Base-by-base conservation (phyloP, 92 coral and sea anemone genomes). In the Porites rus region DNA sequence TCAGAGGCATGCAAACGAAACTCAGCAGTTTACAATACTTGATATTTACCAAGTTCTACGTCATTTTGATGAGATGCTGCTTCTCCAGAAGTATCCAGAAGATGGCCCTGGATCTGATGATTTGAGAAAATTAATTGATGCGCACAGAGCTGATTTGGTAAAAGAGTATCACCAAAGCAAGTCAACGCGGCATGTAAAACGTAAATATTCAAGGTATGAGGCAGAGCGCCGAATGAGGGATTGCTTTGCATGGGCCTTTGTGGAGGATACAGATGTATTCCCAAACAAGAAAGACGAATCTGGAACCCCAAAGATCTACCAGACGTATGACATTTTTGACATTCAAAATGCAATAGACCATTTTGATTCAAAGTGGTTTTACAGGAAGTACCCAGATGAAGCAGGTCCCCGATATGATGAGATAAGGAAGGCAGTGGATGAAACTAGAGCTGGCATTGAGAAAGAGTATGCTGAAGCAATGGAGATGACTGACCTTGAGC, bases 321-420 rank as follows among this genome's bases (percentile, higher is more conserved):
- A 65, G 18, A 65, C 70, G 9, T 65, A n/a, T 65, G 70, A 65
- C 24, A 65, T 65, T 17, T 65, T 65, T 65, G 70, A 65, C 70
- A 65, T 65, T n/a, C 21, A 65, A 65, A 16, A 17, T n/a, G 21
- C 70, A 14, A 7, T 65, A 3, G 70, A n/a, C 28, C 28, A 65
- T 18, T 65, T 65, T 65, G 70, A 65, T 65, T 14, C 70, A 17
- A 16, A 65, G 10, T 2, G 10, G 8, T 8, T 2, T 65, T 4
- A n/a, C 8, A 25, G 6, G 2, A 65, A 65, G 19, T 65, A 65
- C 6, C 70, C 70, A 14, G 24, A 24, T 24, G 24, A 24, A 24
- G 24, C 24, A 24, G 24, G 24, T 24, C 24, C 24, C 24, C 24
- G 12, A 53, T 12, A n/a, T 65, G 31, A 65, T 65, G 8, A 65